Base-by-base conservation (phyloP, 2,888 invertebrate species). In the Thymelicus acteon region DNA sequence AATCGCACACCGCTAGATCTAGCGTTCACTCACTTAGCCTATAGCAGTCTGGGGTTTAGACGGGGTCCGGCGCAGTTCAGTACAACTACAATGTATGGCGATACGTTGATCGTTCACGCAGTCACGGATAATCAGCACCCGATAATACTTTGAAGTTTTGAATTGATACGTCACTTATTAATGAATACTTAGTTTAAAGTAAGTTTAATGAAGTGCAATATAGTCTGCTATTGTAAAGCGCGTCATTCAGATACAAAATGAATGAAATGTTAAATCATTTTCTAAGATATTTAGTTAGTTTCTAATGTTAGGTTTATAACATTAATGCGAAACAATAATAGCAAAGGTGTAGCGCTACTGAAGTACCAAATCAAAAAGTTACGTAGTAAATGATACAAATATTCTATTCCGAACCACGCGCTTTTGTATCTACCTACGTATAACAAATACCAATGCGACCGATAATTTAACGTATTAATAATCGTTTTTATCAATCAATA, bases 21-120 rank as follows among this genome's bases (percentile, higher is more conserved):
- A 84, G 84, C 87, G 85, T 88, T 88, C 89, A 87, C 83, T 89
- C 90, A 87, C 89, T 89, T 91, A 91, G 86, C 88, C 90, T 91
- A 89, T 84, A 85, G 85, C 91, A 90, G 90, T 89, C 90, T 85
- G 86, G 85, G 85, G 82, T 82, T 79, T 73, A 74, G 73, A 73
- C 80, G 81, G 82, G 81, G 78, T 79, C 81, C 80, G 82, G 81
- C 80, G 80, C 80, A 79, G 77, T 77, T 78, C 75, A 74, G 31
- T 76, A 69, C 63, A 63, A 47, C 70, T 60, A 60, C 70, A 70
- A 54, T 65, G 37, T 70, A 65, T 65, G 65, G 60, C 71, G 54
- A 61, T 47, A 37, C 60, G 60, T 49, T 52, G n/a, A 54, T 61
- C 31, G 49, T 52, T 60, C 47, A 54, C 65, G 44, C 52, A 52